These are phyloP conservation scores for Cladopsammia gracilis DNA, from an alignment of 64 coral and sea anemone genomes.

Conservation along the genomic window DNA sequence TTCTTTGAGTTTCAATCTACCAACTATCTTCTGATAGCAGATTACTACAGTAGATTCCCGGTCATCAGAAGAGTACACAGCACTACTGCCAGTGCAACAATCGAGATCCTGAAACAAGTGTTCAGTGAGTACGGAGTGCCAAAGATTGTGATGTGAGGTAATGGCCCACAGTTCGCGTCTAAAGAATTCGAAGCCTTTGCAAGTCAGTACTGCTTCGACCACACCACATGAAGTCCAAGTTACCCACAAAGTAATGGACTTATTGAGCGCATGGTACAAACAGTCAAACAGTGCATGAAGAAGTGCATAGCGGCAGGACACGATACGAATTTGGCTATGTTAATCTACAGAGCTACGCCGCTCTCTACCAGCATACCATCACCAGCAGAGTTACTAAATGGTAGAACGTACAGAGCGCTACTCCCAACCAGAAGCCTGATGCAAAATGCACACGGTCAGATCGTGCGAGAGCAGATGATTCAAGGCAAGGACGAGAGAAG, in stretches of 20 bases:
- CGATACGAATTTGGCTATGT: conserved; percentile 54
- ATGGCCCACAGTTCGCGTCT: conserved; percentile 39
- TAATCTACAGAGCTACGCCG: conserved; percentile 46
- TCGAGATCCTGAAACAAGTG: conserved; percentile 62
- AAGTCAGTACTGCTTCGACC: conserved; percentile 30
- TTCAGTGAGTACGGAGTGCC: conserved; percentile 76
- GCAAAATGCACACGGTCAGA: neutral
- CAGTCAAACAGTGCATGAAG: conserved; percentile 63
- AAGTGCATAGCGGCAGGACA: conserved; percentile 55
- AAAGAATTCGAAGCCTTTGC: conserved; percentile 54
- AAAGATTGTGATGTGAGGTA: conserved; percentile 49
- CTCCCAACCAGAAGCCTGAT: conserved; percentile 4
- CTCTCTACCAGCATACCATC: conserved; percentile 15
- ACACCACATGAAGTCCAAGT: conserved; percentile 54
- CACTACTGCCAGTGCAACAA: conserved; percentile 42
- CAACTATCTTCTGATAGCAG: conserved; percentile 23
- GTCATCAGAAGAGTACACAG: conserved; percentile 60
- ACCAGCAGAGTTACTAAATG: conserved; percentile 6
- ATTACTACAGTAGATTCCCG: conserved; percentile 67
- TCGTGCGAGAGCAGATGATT: neutral
- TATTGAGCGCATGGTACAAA: conserved; percentile 54
- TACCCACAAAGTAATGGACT: conserved; percentile 73
- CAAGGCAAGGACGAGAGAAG: neutral
- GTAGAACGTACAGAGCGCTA: neutral
- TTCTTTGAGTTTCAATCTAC: neutral